Evolutionary conservation across 2,888 invertebrate genomes (phyloP).

Genomic region (Tupiocoris notatus): DNA sequence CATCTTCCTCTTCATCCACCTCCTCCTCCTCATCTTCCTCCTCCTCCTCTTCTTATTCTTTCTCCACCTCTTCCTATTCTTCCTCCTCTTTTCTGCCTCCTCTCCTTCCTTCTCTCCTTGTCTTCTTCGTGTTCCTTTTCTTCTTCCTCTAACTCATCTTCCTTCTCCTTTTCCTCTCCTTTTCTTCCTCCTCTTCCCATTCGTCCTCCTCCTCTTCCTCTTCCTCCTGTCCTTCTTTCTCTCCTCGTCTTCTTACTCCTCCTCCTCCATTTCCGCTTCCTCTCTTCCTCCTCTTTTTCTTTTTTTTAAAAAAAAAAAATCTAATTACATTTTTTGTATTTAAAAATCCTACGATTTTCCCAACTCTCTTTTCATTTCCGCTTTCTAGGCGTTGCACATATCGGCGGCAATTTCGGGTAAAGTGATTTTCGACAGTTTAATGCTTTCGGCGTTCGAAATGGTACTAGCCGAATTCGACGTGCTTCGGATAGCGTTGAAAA

Average conservation of each 20-base stretch:
- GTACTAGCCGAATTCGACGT: slow-evolving; percentile 36
- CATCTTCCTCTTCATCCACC: too few species aligned
- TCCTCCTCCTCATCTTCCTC: background rate
- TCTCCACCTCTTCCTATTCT: background rate
- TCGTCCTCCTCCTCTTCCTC: too few species aligned
- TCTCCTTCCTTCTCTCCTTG: background rate
- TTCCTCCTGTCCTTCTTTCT: background rate
- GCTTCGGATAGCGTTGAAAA: slow-evolving; percentile 17
- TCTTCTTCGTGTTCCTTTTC: background rate
- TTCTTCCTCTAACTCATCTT: background rate
- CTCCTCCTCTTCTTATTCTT: background rate
- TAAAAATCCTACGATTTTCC: background rate
- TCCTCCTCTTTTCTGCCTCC: background rate
- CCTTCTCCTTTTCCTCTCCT: too few species aligned
- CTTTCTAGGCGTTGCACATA: slow-evolving; percentile 29
- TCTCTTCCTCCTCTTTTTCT: too few species aligned
- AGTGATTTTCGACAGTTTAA: slow-evolving; percentile 19
- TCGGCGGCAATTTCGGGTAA: slow-evolving; percentile 18
- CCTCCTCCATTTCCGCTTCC: too few species aligned
- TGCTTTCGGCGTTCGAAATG: slow-evolving; percentile 24
- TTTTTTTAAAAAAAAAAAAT: too few species aligned
- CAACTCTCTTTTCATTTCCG: background rate
- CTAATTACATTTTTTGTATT: too few species aligned
- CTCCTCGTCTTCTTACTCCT: background rate
- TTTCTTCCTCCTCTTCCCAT: too few species aligned